phyloP scores from a whole-genome alignment of 2,113 vertebrate species.

The Bungarus multicinctus region DNA sequence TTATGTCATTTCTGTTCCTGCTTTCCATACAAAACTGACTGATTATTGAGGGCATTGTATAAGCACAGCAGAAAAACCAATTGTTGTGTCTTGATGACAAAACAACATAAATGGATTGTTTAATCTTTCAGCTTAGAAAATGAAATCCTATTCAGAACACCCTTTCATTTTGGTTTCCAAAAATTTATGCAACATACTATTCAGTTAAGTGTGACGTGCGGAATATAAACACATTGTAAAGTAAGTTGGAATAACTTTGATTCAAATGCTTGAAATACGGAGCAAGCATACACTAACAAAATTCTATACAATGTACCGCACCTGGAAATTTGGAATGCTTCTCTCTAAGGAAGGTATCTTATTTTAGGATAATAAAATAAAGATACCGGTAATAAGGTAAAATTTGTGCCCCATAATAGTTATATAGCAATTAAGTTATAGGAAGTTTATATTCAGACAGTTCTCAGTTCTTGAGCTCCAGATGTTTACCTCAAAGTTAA shows the following conservation, averaged over 20 bases:
- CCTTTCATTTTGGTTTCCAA: slow-evolving; percentile 17
- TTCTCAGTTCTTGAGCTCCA: slow-evolving; percentile 19
- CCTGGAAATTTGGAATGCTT: slow-evolving; percentile 9
- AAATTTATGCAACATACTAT: background rate
- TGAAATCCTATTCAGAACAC: slow-evolving; percentile 35
- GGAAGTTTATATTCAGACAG: slow-evolving; percentile 27
- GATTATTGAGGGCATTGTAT: slow-evolving; percentile 39
- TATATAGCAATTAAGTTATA: slow-evolving; percentile 29
- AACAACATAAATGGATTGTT: slow-evolving; percentile 56
- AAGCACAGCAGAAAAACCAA: slow-evolving; percentile 50
- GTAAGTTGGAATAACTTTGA: slow-evolving; percentile 24
- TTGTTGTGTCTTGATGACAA: slow-evolving; percentile 51
- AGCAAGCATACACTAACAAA: background rate
- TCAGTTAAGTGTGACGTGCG: background rate
- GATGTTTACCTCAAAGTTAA: slow-evolving; percentile 52
- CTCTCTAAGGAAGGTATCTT: background rate
- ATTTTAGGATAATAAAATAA: background rate
- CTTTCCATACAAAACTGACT: slow-evolving; percentile 49
- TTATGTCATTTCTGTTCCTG: slow-evolving; percentile 30
- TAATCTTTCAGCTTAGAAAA: slow-evolving; percentile 48
- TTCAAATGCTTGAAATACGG: slow-evolving; percentile 15
- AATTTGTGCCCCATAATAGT: background rate
- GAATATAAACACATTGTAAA: slow-evolving; percentile 12
- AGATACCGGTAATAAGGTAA: background rate
- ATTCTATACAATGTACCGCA: background rate